Base-by-base conservation (phyloP, 2,113 vertebrate genomes). In the Shinisaurus crocodilurus region DNA sequence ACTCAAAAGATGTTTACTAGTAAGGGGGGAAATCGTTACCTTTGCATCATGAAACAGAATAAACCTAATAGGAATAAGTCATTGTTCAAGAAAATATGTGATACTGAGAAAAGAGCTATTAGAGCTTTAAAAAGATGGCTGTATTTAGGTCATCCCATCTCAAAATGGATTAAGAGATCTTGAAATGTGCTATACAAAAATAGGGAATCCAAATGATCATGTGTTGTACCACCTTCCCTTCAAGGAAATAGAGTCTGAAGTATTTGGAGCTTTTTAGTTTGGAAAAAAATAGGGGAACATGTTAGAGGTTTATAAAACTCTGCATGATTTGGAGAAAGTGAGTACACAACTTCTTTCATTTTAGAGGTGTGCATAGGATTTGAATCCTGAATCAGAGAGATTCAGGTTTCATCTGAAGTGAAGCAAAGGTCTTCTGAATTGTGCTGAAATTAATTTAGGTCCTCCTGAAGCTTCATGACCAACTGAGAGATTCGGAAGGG, bases 81-180 rank as follows among this genome's bases (percentile, higher is more conserved):
- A 65, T 29, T 67, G 40, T 67, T 84, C 1, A 82, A 34, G 88
- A 82, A 84, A 57, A 1, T 50, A 27, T 23, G 82, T 79, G 92
- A 34, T 48, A 89, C 65, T 89, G 90, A 67, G 34, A n/a, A 93
- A 92, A 76, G 18, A 48, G 72, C 88, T n/a, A 80, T 87, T 83
- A 27, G 69, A 82, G 15, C 5, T 79, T 27, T 84, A 60, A 48
- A 84, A 89, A 45, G 32, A 83, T 88, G 83, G 50, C 23, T 86
- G 23, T 1, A 75, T 48, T 43, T 84, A 32, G 16, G 72, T 37
- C 32, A 88, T 2, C 82, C 50, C 57, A 89, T 82, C 27, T 69
- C 43, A 85, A 20, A 77, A 79, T 50, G 54, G 27, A 84, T 32
- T 29, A 83, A 65, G 27, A 67, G 37, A 67, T 40, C 10, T 84